Evolutionary conservation across 1,140 invertebrate genomes (phyloP).

Genomic region (Leptinotarsa lineolata): DNA sequence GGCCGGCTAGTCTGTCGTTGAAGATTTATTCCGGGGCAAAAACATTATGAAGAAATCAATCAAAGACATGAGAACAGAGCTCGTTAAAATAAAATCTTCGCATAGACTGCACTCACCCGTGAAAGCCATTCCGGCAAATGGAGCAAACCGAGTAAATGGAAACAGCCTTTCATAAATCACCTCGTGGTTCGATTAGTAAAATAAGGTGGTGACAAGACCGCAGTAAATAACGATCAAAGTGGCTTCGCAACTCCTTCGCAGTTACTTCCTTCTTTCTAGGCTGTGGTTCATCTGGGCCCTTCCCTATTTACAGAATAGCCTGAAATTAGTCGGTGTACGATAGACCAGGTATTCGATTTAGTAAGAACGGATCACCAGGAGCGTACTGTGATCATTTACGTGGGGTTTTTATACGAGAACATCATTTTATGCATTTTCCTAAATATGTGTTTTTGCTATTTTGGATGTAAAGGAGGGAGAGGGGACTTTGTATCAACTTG

Average conservation of each 20-base stretch:
- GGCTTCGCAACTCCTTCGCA: constrained; percentile 12
- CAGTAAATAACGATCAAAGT: constrained; percentile 1
- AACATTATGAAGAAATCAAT: constrained; percentile 1
- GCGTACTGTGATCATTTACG: neutral
- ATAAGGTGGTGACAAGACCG: constrained; percentile 15
- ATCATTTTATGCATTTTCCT: no score
- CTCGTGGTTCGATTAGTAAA: constrained; percentile 9
- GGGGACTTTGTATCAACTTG: no score
- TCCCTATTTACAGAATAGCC: constrained; percentile 7
- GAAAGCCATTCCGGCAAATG: neutral
- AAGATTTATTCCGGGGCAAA: neutral
- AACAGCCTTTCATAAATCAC: constrained; percentile 6
- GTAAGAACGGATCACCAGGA: neutral
- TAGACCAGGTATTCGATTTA: neutral
- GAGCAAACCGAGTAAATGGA: neutral
- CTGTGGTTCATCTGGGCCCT: constrained; percentile 9
- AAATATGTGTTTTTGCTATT: no score
- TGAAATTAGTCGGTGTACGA: neutral
- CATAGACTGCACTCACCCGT: neutral
- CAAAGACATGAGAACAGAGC: neutral
- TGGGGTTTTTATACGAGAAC: neutral
- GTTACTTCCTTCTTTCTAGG: constrained; percentile 9
- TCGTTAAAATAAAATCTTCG: neutral
- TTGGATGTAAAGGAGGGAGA: no score
- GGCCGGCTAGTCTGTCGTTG: neutral